A percentile compares a stretch with the other conserved stretches of the same genome.
Conservation (phyloP, 2,113 vertebrate genomes). For the Chloropsis cyanopogon region DNA sequence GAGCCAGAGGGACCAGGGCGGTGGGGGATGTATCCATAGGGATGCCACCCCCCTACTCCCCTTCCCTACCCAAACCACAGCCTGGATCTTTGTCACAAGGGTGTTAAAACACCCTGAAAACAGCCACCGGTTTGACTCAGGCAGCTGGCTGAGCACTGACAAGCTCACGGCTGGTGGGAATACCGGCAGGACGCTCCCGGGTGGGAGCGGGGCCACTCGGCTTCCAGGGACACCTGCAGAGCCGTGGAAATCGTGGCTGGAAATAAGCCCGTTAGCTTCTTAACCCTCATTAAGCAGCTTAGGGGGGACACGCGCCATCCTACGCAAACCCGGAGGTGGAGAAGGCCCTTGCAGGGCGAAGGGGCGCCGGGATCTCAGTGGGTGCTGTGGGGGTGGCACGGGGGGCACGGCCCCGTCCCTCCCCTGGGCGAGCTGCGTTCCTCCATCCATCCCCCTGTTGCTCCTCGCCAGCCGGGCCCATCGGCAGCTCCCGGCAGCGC, state of each 20-base stretch:
- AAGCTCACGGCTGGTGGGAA: neutral
- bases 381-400: neutral
- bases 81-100: neutral
- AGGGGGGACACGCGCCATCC: neutral
- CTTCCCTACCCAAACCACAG: neutral
- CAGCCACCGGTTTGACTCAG: rapidly evolving
- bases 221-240: constrained; percentile 44
- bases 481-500: neutral
- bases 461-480: neutral
- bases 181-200: neutral
- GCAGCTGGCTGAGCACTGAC: neutral
- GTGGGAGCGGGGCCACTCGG: neutral
- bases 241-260: constrained; percentile 40
- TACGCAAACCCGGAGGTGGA: neutral
- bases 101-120: neutral
- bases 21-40: neutral
- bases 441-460: neutral
- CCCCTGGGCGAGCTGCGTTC: rapidly evolving
- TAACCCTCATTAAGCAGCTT: constrained; percentile 60
- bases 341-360: neutral
- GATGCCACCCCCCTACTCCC: neutral
- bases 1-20: neutral
- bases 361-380: neutral
- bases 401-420: neutral
- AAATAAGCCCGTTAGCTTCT: constrained; percentile 55